Base-by-base conservation (phyloP, 2,113 vertebrate species). In the Noturus placidus region DNA sequence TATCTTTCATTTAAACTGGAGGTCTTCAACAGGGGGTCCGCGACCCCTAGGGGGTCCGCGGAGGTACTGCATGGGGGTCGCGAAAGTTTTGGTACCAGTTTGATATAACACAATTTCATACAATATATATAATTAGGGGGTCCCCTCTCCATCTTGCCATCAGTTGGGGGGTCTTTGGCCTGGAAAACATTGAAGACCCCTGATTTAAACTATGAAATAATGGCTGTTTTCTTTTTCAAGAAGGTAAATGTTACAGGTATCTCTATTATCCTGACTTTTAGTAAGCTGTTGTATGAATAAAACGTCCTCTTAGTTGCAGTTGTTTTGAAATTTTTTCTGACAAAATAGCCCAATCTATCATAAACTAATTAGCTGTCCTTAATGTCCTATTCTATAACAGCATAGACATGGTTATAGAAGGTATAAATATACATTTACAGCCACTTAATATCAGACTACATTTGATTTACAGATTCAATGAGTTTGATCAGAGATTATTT, bases 401-500 rank as follows among this genome's bases (percentile, higher is more conserved):
- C 30, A 70, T 22, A 74, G 22, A 35, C 19, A 69, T 69, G 69
- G 33, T 33, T 5, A 70, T 70, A 70, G 15, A 25, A 42, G 25
- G 70, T 42, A 74, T 13, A 76, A 13, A 76, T 76, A 76, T 76
- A 46, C 3, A 76, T 25, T 76, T 38, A 33, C 4, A 5, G 38
- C 38, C 38, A 46, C 38, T 46, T 27, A 25, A 78, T n/a, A 52
- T 54, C 22, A 6, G 2, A n/a, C 10, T 46, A 46, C 46, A 79
- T 79, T 22, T 79, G 27, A 79, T 30, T 56, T 54, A 17, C 80
- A 97, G 95, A 80, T 95, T 96, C 69, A 97, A 97, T 92, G 91
- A 95, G 72, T 96, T 96, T 90, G 96, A 97, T 92, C 95, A 97
- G 90, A 95, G 91, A 83, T 89, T 97, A 15, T 97, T 96, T 83